Evolutionary conservation across 1,140 invertebrate species (phyloP).

Genomic region (Aphelenchoides besseyi): DNA sequence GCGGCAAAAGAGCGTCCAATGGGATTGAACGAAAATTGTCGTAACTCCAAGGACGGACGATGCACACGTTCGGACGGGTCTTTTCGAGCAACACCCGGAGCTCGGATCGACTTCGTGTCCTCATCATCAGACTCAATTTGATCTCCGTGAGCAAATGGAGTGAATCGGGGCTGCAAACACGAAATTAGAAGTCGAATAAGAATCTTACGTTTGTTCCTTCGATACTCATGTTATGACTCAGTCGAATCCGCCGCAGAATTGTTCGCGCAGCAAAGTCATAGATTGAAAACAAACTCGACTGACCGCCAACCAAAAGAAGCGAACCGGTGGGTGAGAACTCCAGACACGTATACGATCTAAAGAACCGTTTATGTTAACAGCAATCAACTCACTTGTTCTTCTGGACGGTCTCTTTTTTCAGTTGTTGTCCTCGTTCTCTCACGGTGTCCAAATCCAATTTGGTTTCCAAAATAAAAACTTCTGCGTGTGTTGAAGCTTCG

Average conservation of each 20-base stretch:
- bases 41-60: slow-evolving; percentile 30
- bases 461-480: slow-evolving; percentile 47
- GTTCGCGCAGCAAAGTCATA: slow-evolving; percentile 41
- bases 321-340: slow-evolving; percentile 41
- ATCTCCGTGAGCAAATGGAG: slow-evolving; percentile 41
- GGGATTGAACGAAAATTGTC: slow-evolving; percentile 38
- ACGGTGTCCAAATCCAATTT: slow-evolving; percentile 44
- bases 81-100: slow-evolving; percentile 38
- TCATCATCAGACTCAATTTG: slow-evolving; percentile 43
- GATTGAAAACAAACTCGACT: slow-evolving; percentile 48
- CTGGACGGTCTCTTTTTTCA: slow-evolving; percentile 42
- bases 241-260: slow-evolving; percentile 29
- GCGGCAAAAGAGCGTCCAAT: slow-evolving; percentile 45
- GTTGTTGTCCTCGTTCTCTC: slow-evolving; percentile 21
- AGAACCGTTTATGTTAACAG: too few relatives aligned
- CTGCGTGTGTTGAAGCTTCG: slow-evolving; percentile 23
- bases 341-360: slow-evolving; percentile 48
- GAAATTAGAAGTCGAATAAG: not conserved
- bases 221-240: slow-evolving; percentile 41
- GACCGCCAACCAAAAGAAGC: slow-evolving; percentile 43
- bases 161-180: slow-evolving; percentile 38
- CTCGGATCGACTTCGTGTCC: slow-evolving; percentile 19
- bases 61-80: slow-evolving; percentile 42
- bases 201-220: slow-evolving; percentile 42
- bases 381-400: slow-evolving; percentile 40